Base-by-base conservation (phyloP, 2,113 vertebrate genomes). In the Phyllostomus discolor region DNA sequence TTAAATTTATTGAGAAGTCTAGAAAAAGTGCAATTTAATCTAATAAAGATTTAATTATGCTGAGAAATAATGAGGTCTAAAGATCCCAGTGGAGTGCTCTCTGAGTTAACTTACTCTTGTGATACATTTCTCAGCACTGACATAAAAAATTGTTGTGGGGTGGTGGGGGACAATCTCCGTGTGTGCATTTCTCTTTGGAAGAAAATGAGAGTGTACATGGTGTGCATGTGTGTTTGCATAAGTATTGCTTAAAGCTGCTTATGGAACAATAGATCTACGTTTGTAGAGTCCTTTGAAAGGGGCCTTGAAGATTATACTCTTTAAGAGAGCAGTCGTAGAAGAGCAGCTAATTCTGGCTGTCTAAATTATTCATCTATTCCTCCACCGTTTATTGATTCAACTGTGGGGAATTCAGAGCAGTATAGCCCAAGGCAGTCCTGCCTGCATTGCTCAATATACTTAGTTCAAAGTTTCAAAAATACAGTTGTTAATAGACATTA, bases 41-140 rank as follows among this genome's bases (percentile, higher is more conserved):
- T 93, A 95, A 97, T 95, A 92, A 95, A 95, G 94, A 90, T 96
- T 96, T 97, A 97, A 96, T 92, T 97, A 82, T 90, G 57, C 46
- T 76, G 48, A 84, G 92, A 94, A 97, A 94, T 97, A 96, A 96
- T 96, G 76, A 97, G 19, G 41, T 91, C 72, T 86, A 72, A 95
- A 91, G 81, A 97, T 86, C 33, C 48, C 62, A 94, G 59, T 72
- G 87, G 87, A 54, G 26, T 48, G 43, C 12, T 92, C 6, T 50
- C 72, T 70, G 73, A n/a, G 64, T 94, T 79, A 89, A 73, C 76
- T 90, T 91, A 70, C 69, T 85, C 67, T 69, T 10, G 2, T 52
- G 81, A 89, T 90, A 83, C 16, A 91, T 86, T 91, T 96, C 50
- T 83, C 70, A 79, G n/a, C 41, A 52, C 52, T 64, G 41, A 26